Percentiles rank a stretch among this genome's conserved stretches.
Conservation (phyloP, 2,888 invertebrate species). For the Achlya flavicornis region DNA sequence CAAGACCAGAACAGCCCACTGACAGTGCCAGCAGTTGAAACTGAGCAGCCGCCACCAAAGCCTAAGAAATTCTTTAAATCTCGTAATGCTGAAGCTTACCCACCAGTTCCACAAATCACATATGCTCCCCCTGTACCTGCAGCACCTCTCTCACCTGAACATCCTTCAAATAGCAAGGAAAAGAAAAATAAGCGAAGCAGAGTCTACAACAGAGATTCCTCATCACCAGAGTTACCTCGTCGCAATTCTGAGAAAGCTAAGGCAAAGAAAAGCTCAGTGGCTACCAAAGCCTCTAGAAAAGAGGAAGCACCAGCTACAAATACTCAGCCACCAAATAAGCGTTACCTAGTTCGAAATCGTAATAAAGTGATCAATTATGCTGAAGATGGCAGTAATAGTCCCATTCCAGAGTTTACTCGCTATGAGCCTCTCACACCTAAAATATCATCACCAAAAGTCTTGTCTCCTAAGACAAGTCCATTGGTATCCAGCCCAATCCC, state of each 20-base stretch:
- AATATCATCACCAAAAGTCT: conserved; percentile 57
- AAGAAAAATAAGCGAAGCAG: conserved; percentile 71
- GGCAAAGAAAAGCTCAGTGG: conserved; percentile 68
- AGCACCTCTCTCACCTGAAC: conserved; percentile 76
- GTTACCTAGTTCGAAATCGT: conserved; percentile 82
- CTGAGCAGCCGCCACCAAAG: conserved; percentile 85
- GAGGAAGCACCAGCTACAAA: conserved; percentile 67
- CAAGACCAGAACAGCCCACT: conserved; percentile 83
- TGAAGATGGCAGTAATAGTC: conserved; percentile 84
- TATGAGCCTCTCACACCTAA: conserved; percentile 60
- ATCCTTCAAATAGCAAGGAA: conserved; percentile 69
- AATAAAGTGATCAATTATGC: conserved; percentile 86
- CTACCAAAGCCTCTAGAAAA: conserved; percentile 75
- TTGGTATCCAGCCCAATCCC: conserved; percentile 67
- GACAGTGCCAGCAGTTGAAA: conserved; percentile 80
- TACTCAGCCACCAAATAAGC: conserved; percentile 78
- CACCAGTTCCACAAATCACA: conserved; percentile 79
- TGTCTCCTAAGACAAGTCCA: conserved; percentile 77
- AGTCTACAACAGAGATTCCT: conserved; percentile 73
- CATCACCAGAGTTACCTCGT: conserved; percentile 76
- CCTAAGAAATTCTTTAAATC: conserved; percentile 96
- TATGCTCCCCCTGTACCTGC: conserved; percentile 78
- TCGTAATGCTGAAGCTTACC: conserved; percentile 87
- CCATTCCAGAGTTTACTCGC: conserved; percentile 73
- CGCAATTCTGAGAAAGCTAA: conserved; percentile 73